These are phyloP conservation scores for Anser cygnoides DNA, from an alignment of 2,113 vertebrate genomes.

Conservation along the genomic window DNA sequence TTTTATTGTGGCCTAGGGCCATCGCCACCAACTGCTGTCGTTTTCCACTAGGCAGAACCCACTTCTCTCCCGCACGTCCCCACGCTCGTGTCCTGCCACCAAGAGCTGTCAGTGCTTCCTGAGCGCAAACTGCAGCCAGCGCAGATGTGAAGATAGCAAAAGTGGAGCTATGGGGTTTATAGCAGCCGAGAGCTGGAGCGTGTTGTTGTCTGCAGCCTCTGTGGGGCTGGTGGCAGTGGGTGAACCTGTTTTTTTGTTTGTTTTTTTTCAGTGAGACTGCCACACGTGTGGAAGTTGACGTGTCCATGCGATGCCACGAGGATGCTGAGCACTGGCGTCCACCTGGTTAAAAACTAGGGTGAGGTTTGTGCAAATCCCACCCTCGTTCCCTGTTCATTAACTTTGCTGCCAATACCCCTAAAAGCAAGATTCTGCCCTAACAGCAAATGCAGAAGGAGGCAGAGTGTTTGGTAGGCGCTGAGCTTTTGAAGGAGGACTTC, in stretches of 20 bases:
- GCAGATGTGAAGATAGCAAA: rapidly evolving
- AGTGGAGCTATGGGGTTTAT: rapidly evolving
- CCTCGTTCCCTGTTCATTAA: neutral
- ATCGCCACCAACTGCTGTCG: neutral
- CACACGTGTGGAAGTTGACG: too few species aligned
- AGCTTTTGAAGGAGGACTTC: too few species aligned
- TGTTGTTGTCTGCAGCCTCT: rapidly evolving
- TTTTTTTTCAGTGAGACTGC: rapidly evolving
- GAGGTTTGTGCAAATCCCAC: neutral
- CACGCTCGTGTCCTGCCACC: neutral
- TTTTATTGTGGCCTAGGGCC: neutral
- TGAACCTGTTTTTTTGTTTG: too few species aligned
- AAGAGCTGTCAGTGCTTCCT: neutral
- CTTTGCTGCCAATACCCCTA: neutral
- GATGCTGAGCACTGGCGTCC: neutral
- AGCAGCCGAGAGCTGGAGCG: neutral
- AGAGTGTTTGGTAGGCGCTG: rapidly evolving
- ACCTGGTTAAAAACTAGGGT: too few species aligned
- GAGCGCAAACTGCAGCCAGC: rapidly evolving
- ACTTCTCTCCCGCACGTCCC: neutral
- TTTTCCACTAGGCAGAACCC: neutral
- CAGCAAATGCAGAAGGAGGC: neutral
- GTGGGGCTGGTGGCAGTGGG: neutral
- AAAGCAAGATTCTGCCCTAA: neutral
- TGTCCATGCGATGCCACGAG: rapidly evolving